Conservation (phyloP, 1,140 invertebrate genomes). For the Tachypleus tridentatus region DNA sequence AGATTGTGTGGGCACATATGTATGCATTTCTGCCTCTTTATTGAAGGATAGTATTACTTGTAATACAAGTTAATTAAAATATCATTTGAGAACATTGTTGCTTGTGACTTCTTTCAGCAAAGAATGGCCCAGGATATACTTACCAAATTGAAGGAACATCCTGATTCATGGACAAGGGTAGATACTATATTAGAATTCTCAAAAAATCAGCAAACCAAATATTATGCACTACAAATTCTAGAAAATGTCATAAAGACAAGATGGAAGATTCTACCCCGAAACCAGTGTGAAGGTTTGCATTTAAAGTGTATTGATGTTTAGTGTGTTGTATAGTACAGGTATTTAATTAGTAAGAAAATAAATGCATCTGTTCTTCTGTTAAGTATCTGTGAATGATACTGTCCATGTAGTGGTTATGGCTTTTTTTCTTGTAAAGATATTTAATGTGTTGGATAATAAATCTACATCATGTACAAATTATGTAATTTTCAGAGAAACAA, state of each 20-base stretch:
- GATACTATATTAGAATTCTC: constrained; percentile 96
- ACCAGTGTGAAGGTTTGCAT: constrained; percentile 83
- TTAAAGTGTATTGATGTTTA: too few species aligned
- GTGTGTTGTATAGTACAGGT: too few species aligned
- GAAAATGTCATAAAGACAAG: constrained; percentile 98
- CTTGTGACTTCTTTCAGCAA: constrained; percentile 44
- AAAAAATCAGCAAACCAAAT: constrained; percentile 95
- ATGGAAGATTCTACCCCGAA: constrained; percentile 96
- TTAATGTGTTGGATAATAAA: too few species aligned
- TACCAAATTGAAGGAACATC: constrained; percentile 92
- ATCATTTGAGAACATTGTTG: constrained; percentile 17
- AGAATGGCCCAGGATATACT: constrained; percentile 86
- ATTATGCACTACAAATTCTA: constrained; percentile 97
- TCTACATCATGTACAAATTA: too few species aligned
- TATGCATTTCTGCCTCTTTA: too few species aligned
- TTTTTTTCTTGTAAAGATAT: too few species aligned
- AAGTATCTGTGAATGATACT: too few species aligned
- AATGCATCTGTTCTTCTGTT: too few species aligned
- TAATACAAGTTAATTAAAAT: constrained; percentile 3
- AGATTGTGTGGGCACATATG: not conserved
- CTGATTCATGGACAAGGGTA: constrained; percentile 97
- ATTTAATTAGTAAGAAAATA: too few species aligned
- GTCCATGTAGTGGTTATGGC: too few species aligned
- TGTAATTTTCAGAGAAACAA: too few species aligned
- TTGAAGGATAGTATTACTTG: not conserved